Evolutionary conservation across 2,888 invertebrate species (phyloP).

Genomic region (Dyspetes luteomarginatus): DNA sequence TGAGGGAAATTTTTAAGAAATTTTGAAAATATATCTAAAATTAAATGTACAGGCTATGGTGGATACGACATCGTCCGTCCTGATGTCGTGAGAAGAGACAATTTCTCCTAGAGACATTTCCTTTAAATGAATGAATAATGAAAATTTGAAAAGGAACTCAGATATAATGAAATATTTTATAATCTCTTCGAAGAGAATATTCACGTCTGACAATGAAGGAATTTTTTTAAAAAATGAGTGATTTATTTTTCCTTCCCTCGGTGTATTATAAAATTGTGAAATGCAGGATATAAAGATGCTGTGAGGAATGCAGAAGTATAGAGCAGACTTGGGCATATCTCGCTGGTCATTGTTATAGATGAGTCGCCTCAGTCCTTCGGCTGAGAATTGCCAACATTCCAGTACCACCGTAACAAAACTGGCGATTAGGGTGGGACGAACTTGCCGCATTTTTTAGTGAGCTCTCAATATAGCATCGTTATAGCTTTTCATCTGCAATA

Average conservation of each 20-base stretch:
- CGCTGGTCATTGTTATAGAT: not conserved
- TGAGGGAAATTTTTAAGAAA: too few relatives aligned
- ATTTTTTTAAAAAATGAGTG: too few relatives aligned
- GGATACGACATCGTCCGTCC: too few relatives aligned
- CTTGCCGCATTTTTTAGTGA: not conserved
- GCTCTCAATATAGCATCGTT: slow-evolving; percentile 6
- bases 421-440: not conserved
- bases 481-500: not conserved
- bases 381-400: slow-evolving; percentile 25
- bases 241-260: not conserved
- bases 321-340: slow-evolving; percentile 1
- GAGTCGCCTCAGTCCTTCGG: not conserved
- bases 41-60: too few relatives aligned
- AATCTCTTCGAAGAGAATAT: too few relatives aligned
- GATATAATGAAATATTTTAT: too few relatives aligned
- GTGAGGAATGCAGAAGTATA: slow-evolving; percentile 11
- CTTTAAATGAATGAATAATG: too few relatives aligned
- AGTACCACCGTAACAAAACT: not conserved
- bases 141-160: too few relatives aligned
- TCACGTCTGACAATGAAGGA: too few relatives aligned
- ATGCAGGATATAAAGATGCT: not conserved
- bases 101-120: too few relatives aligned
- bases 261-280: not conserved
- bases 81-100: too few relatives aligned
- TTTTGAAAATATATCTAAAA: slow-evolving; percentile 10